Base-by-base conservation (phyloP, 2,113 vertebrate species). In the rat (Rattus norvegicus) region DNA sequence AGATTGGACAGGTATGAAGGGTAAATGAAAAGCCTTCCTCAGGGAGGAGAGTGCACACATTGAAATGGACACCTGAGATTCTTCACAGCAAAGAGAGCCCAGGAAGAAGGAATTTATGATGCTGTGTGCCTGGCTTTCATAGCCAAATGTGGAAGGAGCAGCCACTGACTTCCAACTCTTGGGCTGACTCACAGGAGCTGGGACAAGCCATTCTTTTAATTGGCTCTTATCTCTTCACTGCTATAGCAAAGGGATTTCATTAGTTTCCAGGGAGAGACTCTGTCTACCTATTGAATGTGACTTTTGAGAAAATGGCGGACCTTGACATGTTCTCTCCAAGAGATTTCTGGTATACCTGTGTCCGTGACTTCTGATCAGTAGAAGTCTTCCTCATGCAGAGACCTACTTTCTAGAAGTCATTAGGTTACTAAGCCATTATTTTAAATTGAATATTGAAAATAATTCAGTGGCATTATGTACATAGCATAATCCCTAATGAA, bases 371-470 rank as follows among this genome's bases (percentile, higher is more conserved):
- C 83, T 84, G 79, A 88, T 72, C 91, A 77, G 59, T 73, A 54
- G 81, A 91, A 85, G 81, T 93, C 83, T 94, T 94, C 61, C 79
- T 72, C 43, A 30, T 47, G n/a, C 77, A 81, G 52, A 83, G 56
- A 22, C n/a, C 59, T 93, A 33, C 80, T 97, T 97, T 95, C 95
- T 85, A 69, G 73, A 92, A 92, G 92, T 92, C 90, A 65, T 65
- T 86, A 79, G 93, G 92, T 97, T 63, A 93, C 90, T 67, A 89
- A 96, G 72, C 81, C 61, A 95, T 93, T 95, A 92, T 91, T 96
- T 96, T 92, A 93, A 95, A 93, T 91, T 96, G 84, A 97, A 91
- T 92, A 96, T 95, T 86, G 92, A 88, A 95, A 97, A 95, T 92
- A 97, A 88, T 81, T 97, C 88, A 90, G 70, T 79, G 88, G 80